Conservation (phyloP, 2,888 invertebrate species). For the Amblyteles armatorius region DNA sequence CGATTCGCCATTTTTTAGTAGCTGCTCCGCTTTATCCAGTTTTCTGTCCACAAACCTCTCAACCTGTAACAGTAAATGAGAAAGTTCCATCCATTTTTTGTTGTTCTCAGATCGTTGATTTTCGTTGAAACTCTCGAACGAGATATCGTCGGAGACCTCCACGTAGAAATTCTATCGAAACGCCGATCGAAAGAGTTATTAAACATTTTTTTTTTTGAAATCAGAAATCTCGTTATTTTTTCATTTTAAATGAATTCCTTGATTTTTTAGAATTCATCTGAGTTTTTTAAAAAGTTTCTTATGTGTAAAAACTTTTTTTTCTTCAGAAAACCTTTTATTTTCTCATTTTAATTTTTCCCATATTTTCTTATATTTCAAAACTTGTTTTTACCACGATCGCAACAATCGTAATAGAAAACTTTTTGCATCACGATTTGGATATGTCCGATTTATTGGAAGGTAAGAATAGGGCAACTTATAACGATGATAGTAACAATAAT, state of each 20-base stretch:
- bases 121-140: background rate
- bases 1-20: slow-evolving; percentile 89
- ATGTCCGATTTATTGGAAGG: slow-evolving; percentile 39
- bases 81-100: slow-evolving; percentile 23
- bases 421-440: slow-evolving; percentile 13
- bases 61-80: slow-evolving; percentile 86
- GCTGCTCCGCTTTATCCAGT: slow-evolving; percentile 91
- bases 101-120: background rate
- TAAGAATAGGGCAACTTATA: slow-evolving; percentile 48
- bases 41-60: slow-evolving; percentile 93
- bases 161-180: background rate
- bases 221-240: no score
- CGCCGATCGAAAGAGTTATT: no score
- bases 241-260: no score
- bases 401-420: no score
- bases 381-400: no score
- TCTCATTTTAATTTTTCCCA: no score
- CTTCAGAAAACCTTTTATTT: no score
- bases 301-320: no score
- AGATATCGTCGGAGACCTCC: background rate
- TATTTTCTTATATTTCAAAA: no score
- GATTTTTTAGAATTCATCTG: no score
- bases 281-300: no score
- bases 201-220: no score
- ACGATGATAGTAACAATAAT: slow-evolving; percentile 24